Base-by-base conservation (phyloP, 2,797 vertebrate species). In the Dallia pectoralis region DNA sequence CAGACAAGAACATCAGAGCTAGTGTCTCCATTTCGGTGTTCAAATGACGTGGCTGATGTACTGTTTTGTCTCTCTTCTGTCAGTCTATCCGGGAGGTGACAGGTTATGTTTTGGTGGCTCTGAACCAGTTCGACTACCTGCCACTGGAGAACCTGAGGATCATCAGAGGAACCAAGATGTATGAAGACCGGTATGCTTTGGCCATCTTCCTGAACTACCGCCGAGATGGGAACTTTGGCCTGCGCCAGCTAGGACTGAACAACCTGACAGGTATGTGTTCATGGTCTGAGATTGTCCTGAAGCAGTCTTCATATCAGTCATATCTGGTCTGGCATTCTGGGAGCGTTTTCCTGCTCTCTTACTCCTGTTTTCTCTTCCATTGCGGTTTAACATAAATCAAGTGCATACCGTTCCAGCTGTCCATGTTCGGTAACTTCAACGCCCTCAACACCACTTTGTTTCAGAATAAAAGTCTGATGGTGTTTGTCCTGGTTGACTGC, bases 41-140 rank as follows among this genome's bases (percentile, higher is more conserved):
- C 53, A 6, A 56, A 8, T 56, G 53, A 19, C 19, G 27, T 64
- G 47, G 33, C 62, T 51, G 56, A 25, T 59, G 1, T 72, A 32
- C 48, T 82, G 68, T 70, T 4, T 48, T 74, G 12, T 69, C 36
- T 7, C 6, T 7, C 14, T 29, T 25, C 71, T 77, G 78, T 29
- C 94, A 99, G 98, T 99, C 98, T 11, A 97, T 99, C 80, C 93
- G 97, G 68, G 98, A 99, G 87, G 98, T 99, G 87, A 99, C 97
- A 0, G 98, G 98, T 78, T 99, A 99, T 0, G 97, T 99, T 80
- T 85, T 99, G 84, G 97, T 99, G 89, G 97, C 97, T 27, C 85
- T 99, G 66, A 99, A 99, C 91, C 97, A 99, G 88, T 99, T 99
- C 77, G 97, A 97, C 48, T 97, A 98, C 87, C 92, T 99, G 82